These are phyloP conservation scores for Tipula vernalis DNA, from an alignment of 2,888 invertebrate genomes.

Conservation along the genomic window DNA sequence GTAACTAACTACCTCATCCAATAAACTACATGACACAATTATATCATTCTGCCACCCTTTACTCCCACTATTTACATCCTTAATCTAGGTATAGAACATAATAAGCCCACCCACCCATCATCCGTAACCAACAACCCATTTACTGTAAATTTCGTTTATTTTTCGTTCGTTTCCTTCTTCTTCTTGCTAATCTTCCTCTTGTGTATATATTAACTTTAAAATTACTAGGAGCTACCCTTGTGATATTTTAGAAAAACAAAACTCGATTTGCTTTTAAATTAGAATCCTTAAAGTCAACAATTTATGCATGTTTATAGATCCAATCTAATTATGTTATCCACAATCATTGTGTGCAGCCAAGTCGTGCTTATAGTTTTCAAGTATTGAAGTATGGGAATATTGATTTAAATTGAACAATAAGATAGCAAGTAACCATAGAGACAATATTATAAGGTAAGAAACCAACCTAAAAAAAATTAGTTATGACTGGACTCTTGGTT, in stretches of 20 bases:
- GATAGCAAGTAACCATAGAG: background rate
- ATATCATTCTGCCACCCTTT: background rate
- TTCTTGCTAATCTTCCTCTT: background rate
- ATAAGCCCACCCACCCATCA: background rate
- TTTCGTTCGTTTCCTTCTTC: background rate
- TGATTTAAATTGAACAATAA: background rate
- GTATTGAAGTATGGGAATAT: background rate
- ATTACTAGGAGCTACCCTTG: background rate
- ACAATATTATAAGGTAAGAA: background rate
- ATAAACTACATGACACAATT: background rate
- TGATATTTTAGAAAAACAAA: background rate
- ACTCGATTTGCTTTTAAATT: background rate
- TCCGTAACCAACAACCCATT: background rate
- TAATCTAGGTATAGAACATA: background rate
- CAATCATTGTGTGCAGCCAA: too few species aligned
- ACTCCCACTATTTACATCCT: background rate
- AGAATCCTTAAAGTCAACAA: background rate
- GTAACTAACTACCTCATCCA: background rate
- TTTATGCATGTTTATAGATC: background rate
- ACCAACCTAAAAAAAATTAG: background rate
- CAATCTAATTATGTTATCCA: background rate
- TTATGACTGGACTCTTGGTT: background rate
- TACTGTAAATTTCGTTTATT: background rate
- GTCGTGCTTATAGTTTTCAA: too few species aligned
- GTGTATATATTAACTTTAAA: background rate